A percentile compares a stretch with the other conserved stretches of the same genome.
phyloP scores from a whole-genome alignment of 2,888 invertebrate genomes.

The Drosophila conformis region DNA sequence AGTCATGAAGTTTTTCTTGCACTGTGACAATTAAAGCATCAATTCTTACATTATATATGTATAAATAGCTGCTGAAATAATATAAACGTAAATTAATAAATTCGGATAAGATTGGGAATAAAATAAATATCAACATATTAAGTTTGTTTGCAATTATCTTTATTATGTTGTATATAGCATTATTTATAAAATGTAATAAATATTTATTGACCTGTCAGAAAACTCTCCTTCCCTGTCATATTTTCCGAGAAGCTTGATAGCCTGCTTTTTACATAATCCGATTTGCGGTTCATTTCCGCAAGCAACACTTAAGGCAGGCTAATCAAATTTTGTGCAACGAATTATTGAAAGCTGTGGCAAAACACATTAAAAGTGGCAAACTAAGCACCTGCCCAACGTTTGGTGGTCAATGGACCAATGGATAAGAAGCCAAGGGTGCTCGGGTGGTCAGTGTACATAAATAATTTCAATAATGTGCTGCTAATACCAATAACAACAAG shows the following conservation, averaged over 20 bases:
- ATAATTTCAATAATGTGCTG: slow-evolving; percentile 75
- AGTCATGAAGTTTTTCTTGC: neutral
- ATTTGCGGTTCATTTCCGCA: slow-evolving; percentile 13
- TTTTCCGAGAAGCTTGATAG: neutral
- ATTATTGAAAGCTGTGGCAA: slow-evolving; percentile 22
- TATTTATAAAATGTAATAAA: neutral
- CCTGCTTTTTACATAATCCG: neutral
- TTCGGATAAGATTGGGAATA: neutral
- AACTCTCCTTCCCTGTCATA: neutral
- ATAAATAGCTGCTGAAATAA: neutral
- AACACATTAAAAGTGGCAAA: slow-evolving; percentile 53
- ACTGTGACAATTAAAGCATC: neutral
- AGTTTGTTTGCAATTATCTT: neutral
- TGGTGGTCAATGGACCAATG: slow-evolving; percentile 29
- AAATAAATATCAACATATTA: neutral
- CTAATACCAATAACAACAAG: slow-evolving; percentile 53
- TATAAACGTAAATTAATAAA: neutral
- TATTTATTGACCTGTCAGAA: neutral
- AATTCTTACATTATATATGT: neutral
- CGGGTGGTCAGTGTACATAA: slow-evolving; percentile 40
- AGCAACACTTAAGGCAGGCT: neutral
- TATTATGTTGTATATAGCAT: neutral
- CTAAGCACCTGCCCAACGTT: slow-evolving; percentile 55
- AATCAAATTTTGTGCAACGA: slow-evolving; percentile 32
- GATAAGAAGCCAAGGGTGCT: slow-evolving; percentile 31